A percentile compares a stretch with the other conserved stretches of the same genome.
Evolutionary conservation across 2,888 invertebrate species (phyloP).

Genomic region (Stomorhina lunata): DNA sequence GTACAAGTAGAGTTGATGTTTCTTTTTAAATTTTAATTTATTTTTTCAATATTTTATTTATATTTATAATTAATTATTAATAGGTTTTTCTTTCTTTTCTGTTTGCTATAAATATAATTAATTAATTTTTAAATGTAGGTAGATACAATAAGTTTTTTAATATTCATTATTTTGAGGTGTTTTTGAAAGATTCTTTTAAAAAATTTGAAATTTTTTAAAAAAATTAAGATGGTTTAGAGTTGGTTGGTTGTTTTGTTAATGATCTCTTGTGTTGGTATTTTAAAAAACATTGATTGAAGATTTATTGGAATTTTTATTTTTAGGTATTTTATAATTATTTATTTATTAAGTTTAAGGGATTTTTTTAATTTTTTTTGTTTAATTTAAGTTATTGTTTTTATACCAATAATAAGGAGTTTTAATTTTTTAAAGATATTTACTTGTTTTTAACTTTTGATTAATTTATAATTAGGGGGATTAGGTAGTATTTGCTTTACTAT

Average conservation of each 20-base stretch:
- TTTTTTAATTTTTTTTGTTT: constrained; percentile 5
- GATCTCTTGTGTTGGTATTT: neutral
- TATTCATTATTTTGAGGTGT: constrained; percentile 49
- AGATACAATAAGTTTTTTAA: constrained; percentile 43
- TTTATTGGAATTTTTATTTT: constrained; percentile 15
- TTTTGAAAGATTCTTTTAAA: constrained; percentile 50
- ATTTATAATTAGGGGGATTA: constrained; percentile 35
- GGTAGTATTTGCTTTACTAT: constrained; percentile 30
- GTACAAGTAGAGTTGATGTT: constrained; percentile 58
- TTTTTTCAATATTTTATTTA: constrained; percentile 14
- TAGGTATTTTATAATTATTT: constrained; percentile 14
- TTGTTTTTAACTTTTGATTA: constrained; percentile 25
- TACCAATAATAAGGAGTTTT: constrained; percentile 53
- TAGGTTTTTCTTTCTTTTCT: constrained; percentile 46
- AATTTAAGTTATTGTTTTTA: constrained; percentile 18
- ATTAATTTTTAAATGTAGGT: constrained; percentile 54
- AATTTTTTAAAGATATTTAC: constrained; percentile 29
- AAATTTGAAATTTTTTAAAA: constrained; percentile 53
- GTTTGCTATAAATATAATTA: constrained; percentile 64
- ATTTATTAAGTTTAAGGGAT: constrained; percentile 17
- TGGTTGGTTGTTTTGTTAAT: neutral
- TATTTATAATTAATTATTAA: constrained; percentile 60
- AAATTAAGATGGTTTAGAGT: constrained; percentile 14
- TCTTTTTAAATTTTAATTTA: neutral
- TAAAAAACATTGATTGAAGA: constrained; percentile 54